Evolutionary conservation across 2,888 invertebrate species (phyloP), one percentile per base, ranked within the genome.

Genomic region (Vannuccia rotundouncinata): DNA sequence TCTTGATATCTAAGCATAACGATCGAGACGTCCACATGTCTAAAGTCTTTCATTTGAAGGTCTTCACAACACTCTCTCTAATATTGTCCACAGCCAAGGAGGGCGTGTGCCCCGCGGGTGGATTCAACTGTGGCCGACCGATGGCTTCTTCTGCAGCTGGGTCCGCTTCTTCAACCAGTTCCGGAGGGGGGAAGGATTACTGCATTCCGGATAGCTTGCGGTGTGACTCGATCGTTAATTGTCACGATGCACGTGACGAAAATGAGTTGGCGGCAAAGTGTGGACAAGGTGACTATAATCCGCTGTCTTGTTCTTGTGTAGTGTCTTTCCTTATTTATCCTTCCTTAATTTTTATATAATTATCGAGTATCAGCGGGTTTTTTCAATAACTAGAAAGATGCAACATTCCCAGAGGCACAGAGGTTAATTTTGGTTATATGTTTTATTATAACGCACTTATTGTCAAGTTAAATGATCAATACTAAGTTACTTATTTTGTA

Each of bases 171-270:
- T 5, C 17, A 45, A 17, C 45, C 17, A 45, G 45, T 5, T 17
- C 22, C 10, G 66, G 66, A 5, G 25, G 10, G 2, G 25, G 10
- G 2, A 66, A 22, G 22, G 66, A 5, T 22, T 66, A 78, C 60
- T 78, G 78, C 78, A 78, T 78, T 28, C 78, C 78, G 28, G 17
- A 28, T 60, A 60, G 66, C n/a, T 29, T 78, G 59, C 59, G 59
- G n/a, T 78, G 78, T 59, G 78, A 78, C 29, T 59, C 60, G 27
- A 27, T 78, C 2, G 60, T 1, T n/a, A 78, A 78, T 22, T 78
- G 78, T 78, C 78, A 78, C 60, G 78, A 78, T 59, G 78, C 59
- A 17, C 60, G 60, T n/a, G 78, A 78, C 60, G 78, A 78, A 27
- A 22, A 66, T 22, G 25, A 17, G 5, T 17, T 27, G 2, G 66